Base-by-base conservation (phyloP, 2,797 vertebrate genomes). In the Sebastes itinus region DNA sequence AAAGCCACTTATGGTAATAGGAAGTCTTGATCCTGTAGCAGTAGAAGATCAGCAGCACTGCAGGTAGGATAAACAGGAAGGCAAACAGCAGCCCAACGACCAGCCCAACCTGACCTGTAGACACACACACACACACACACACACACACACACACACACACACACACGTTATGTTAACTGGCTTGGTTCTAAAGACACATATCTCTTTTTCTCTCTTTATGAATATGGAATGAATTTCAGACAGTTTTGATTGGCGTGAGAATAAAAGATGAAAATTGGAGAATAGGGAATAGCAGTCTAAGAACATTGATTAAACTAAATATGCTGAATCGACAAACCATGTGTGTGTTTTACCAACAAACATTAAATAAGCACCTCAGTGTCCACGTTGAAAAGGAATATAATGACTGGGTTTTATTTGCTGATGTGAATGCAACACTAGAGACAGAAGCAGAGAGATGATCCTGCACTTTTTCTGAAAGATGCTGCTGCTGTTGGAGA, bases 1-100 rank as follows among this genome's bases (percentile, higher is more conserved):
- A 90, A 77, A 95, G 79, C 95, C 96, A 96, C 80, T 91, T 95
- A 77, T 92, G 93, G 81, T 95, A 95, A 14, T 82, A 92, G 0
- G 96, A 96, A 8, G 89, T 93, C 67, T 97, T 97, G 78, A 90
- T 90, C 65, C 86, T 93, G 92, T 94, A 97, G 94, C 96, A 99
- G 86, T 93, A 95, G 93, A 95, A 97, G 83, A 93, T 27, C 72
- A 89, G 90, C 81, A 94, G 89, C 92, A 94, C 81, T 70, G 92
- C 33, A 85, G 96, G 95, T n/a, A 98, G 92, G 76, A 98, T 68
- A 68, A 97, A 91, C 73, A 99, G 92, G 92, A 96, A 96, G 83
- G 96, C 87, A 76, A 97, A 95, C 23, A 97, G 88, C 61, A 97
- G 76, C 1, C 94, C 94, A 1, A 87, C 82, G 23, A 97, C 89